These are phyloP conservation scores for Pygathrix nemaeus DNA, from an alignment of 2,113 vertebrate species.

Conservation along the genomic window DNA sequence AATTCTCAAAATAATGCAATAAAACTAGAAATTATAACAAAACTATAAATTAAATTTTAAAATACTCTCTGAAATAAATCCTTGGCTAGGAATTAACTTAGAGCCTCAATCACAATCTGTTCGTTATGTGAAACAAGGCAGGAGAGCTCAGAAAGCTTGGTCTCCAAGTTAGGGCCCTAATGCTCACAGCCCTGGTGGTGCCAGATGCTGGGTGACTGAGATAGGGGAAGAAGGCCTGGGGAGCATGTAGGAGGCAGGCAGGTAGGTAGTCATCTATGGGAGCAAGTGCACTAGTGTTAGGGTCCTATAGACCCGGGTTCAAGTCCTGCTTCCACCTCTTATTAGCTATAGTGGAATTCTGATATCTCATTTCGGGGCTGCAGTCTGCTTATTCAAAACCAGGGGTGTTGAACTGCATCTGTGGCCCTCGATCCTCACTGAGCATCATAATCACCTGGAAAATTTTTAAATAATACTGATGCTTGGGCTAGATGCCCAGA, in stretches of 20 bases:
- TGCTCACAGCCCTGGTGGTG: background rate
- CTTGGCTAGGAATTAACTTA: background rate
- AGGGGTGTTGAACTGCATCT: background rate
- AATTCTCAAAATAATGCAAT: conserved; percentile 47
- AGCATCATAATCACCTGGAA: background rate
- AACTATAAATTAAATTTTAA: conserved; percentile 50
- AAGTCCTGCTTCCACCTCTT: background rate
- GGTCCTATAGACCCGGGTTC: background rate
- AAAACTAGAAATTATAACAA: conserved; percentile 49
- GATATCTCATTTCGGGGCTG: background rate
- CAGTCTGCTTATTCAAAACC: background rate
- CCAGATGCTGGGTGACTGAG: background rate
- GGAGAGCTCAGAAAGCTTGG: background rate
- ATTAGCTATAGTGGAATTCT: background rate
- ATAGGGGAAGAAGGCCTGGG: background rate
- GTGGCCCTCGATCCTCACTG: background rate
- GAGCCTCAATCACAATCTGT: background rate
- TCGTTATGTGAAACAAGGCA: conserved; percentile 38
- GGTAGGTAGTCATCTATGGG: background rate
- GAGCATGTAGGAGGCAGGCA: background rate
- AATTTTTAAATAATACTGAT: conserved; percentile 28
- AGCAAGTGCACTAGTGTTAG: background rate
- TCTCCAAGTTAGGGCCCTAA: background rate
- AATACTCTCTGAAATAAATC: conserved; percentile 37
- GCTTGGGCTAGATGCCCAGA: background rate